Evolutionary conservation across 1,140 invertebrate genomes (phyloP).

Genomic region (Caenorhabditis latens): DNA sequence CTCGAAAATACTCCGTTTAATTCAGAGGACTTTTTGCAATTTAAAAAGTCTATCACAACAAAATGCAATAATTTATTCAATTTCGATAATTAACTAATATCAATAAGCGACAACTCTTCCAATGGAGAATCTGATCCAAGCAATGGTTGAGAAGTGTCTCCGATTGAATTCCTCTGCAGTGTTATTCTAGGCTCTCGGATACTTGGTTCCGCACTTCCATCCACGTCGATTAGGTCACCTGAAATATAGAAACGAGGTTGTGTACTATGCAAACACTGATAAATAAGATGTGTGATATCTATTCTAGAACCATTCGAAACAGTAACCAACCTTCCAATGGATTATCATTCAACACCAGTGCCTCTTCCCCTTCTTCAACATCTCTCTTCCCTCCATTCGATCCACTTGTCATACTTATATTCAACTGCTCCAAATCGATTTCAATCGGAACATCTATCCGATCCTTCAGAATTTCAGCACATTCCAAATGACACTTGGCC

Average conservation of each 20-base stretch:
- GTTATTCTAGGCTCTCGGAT: background rate
- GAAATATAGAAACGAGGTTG: background rate
- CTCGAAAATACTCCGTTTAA: too few species aligned
- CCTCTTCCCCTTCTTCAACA: background rate
- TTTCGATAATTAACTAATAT: slow-evolving; percentile 14
- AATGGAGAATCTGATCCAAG: slow-evolving; percentile 18
- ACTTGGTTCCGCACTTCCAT: background rate
- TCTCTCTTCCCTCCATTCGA: background rate
- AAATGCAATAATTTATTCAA: too few species aligned
- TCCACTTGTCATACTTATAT: background rate
- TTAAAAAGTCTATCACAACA: too few species aligned
- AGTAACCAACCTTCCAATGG: slow-evolving; percentile 4
- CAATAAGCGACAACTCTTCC: slow-evolving; percentile 12
- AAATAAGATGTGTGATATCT: too few species aligned
- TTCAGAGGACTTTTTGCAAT: too few species aligned
- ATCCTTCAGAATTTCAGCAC: slow-evolving; percentile 82
- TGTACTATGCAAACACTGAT: too few species aligned
- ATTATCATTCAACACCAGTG: slow-evolving; percentile 1
- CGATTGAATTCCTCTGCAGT: background rate
- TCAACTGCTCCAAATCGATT: slow-evolving; percentile 80
- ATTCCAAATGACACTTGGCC: slow-evolving; percentile 84
- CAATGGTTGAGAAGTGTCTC: slow-evolving; percentile 35
- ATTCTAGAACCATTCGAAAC: too few species aligned
- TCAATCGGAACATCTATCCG: slow-evolving; percentile 92
- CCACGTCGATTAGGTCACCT: slow-evolving; percentile 39